These are phyloP conservation scores for Heliconius ismenius DNA, from an alignment of 2,888 invertebrate species.

Conservation along the genomic window DNA sequence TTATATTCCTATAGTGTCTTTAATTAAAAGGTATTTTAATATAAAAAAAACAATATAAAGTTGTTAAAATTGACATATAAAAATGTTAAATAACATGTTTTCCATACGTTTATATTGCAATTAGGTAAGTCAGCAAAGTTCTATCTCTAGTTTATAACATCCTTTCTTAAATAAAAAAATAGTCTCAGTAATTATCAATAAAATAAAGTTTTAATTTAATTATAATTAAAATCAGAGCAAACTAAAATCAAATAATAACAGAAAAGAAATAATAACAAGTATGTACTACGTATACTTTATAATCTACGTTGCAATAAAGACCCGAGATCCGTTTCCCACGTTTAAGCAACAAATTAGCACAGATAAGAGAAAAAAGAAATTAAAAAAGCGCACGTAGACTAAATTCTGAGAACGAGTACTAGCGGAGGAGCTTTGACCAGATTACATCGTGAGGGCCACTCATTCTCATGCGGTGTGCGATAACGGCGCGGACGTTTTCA, in stretches of 20 bases:
- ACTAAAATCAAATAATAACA: neutral
- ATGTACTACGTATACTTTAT: neutral
- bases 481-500: constrained; percentile 57
- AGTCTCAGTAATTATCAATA: neutral
- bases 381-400: constrained; percentile 40
- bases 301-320: neutral
- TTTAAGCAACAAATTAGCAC: constrained; percentile 44
- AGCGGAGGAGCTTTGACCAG: constrained; percentile 58
- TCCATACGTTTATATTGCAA: neutral
- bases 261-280: constrained; percentile 7
- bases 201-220: neutral
- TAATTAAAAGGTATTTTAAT: neutral
- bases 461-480: constrained; percentile 60
- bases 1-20: neutral
- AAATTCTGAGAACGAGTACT: constrained; percentile 54
- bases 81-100: neutral
- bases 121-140: neutral
- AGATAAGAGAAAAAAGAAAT: constrained; percentile 35
- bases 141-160: neutral
- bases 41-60: neutral
- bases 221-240: neutral
- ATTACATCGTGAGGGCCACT: constrained; percentile 67
- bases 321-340: constrained; percentile 39
- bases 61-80: neutral
- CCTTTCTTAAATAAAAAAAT: neutral